A percentile compares a stretch with the other conserved stretches of the same genome.
These are phyloP conservation scores for Cynopterus sphinx DNA, from an alignment of 2,797 vertebrate species.

Conservation along the genomic window DNA sequence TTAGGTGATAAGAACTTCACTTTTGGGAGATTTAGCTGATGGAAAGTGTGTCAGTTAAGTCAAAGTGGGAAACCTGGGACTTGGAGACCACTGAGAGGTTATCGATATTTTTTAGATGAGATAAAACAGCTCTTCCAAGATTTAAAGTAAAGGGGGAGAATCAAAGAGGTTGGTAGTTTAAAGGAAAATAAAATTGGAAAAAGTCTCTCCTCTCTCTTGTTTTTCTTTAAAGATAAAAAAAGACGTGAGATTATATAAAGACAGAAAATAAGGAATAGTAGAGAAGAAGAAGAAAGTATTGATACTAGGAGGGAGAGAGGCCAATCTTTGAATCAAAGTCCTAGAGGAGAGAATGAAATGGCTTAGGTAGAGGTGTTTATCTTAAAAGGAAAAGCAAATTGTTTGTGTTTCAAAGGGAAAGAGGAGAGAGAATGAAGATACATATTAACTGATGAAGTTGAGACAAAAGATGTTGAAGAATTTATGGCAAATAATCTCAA, in stretches of 20 bases:
- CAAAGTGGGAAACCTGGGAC: background rate
- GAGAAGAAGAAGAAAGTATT: background rate
- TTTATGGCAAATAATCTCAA: conserved; percentile 13
- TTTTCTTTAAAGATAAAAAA: conserved; percentile 41
- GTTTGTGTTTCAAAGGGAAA: background rate
- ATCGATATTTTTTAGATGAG: background rate
- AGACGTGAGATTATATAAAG: background rate
- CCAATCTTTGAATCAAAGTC: background rate
- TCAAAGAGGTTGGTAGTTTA: background rate
- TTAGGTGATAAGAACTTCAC: background rate
- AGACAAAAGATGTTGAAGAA: background rate
- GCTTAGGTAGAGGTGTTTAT: background rate
- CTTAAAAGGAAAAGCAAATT: background rate
- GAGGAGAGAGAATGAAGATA: background rate
- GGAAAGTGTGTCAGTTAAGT: background rate
- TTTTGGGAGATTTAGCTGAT: conserved; percentile 13
- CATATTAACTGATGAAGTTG: background rate
- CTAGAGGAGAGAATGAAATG: background rate
- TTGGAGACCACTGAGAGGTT: background rate
- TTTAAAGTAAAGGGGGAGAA: background rate
- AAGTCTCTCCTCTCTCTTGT: background rate
- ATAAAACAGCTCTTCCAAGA: background rate
- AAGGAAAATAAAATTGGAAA: conserved; percentile 13
- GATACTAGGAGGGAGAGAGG: background rate
- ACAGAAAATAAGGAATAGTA: background rate